Conservation (phyloP, 2,113 vertebrate species). For the Sterna hirundo region DNA sequence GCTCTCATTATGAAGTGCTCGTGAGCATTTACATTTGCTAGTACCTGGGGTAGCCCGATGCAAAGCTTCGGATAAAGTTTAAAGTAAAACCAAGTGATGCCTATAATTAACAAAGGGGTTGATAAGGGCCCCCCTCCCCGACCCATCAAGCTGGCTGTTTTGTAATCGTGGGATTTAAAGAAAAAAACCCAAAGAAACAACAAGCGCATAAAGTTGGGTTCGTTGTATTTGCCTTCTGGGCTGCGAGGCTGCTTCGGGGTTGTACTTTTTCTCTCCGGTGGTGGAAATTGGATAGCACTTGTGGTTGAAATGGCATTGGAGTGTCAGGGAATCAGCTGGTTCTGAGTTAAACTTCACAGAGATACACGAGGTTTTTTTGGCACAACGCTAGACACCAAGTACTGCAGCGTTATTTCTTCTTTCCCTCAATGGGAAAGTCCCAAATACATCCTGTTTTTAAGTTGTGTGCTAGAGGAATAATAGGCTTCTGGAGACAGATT, state of each 20-base stretch:
- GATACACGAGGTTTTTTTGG: not conserved
- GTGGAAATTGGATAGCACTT: not conserved
- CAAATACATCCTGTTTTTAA: conserved; percentile 63
- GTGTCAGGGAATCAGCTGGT: conserved; percentile 19
- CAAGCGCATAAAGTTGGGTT: not conserved
- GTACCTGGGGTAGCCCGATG: not conserved
- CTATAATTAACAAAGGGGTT: not conserved
- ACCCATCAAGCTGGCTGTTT: not conserved
- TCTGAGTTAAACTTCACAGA: conserved; percentile 17
- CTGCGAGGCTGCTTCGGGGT: not conserved
- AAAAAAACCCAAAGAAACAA: not conserved
- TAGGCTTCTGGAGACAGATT: conserved; percentile 36
- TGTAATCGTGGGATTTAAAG: not conserved
- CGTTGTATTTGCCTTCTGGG: not conserved
- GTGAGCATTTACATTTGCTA: not conserved
- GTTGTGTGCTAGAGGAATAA: conserved; percentile 34
- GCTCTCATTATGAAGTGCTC: not conserved
- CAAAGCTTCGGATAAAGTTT: not conserved
- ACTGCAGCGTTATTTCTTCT: conserved; percentile 31
- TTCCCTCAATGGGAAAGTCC: conserved; percentile 49
- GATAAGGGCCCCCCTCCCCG: not conserved
- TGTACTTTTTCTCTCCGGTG: not conserved
- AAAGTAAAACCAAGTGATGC: not conserved
- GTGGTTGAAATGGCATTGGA: not conserved
- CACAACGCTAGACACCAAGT: not conserved